These are phyloP conservation scores for Papilio protenor DNA, from an alignment of 2,888 invertebrate species.

Conservation along the genomic window DNA sequence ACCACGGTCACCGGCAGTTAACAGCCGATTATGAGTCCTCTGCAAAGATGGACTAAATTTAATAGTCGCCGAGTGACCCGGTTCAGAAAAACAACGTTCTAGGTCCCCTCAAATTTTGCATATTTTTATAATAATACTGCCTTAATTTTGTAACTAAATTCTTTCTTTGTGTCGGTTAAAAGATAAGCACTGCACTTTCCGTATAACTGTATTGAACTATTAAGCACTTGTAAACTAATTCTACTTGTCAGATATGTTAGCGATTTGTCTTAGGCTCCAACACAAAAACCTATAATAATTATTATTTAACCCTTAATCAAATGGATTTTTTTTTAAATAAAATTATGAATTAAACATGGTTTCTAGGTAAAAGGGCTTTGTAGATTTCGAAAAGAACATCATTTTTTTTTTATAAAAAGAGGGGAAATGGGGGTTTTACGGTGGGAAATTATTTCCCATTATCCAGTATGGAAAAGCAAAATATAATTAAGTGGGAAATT, in stretches of 20 bases:
- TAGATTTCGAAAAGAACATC: constrained; percentile 48
- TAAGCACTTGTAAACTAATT: background rate
- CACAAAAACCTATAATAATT: background rate
- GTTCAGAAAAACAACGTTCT: constrained; percentile 62
- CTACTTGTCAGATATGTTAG: background rate
- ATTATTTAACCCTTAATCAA: too few species aligned
- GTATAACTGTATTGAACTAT: background rate
- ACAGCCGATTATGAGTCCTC: constrained; percentile 79
- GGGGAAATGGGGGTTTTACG: constrained; percentile 48
- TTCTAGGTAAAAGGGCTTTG: too few species aligned
- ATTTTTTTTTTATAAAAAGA: constrained; percentile 47
- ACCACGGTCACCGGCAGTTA: constrained; percentile 78
- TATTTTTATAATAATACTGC: background rate
- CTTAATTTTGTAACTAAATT: background rate
- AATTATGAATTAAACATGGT: too few species aligned
- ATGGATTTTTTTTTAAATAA: too few species aligned
- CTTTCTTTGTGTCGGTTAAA: background rate
- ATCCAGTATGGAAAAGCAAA: constrained; percentile 46
- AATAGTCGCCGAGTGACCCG: constrained; percentile 60
- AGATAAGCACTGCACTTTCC: background rate
- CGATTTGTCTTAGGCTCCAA: background rate
- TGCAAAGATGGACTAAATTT: constrained; percentile 78
- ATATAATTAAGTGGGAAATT: constrained; percentile 46
- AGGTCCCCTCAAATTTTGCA: constrained; percentile 40
- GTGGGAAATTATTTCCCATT: constrained; percentile 49